Evolutionary conservation across 2,797 vertebrate species (phyloP).

Genomic region (Leptoclinus maculatus): DNA sequence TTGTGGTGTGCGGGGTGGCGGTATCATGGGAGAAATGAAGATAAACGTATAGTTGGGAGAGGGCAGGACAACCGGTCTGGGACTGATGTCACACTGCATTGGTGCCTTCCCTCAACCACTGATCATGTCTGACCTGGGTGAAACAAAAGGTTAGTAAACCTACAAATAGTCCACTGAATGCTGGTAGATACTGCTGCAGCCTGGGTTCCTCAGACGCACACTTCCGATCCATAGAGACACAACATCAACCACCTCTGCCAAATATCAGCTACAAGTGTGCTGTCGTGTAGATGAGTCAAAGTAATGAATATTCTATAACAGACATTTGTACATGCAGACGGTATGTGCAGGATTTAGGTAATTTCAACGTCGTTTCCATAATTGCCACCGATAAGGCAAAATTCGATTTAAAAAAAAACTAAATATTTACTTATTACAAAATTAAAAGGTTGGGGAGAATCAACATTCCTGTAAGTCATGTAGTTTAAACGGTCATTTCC

Average conservation of each 20-base stretch:
- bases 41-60: slow-evolving; percentile 21
- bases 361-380: slow-evolving; percentile 1
- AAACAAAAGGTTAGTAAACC: not conserved
- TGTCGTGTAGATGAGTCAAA: slow-evolving; percentile 1
- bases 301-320: slow-evolving; percentile 4
- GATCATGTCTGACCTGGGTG: slow-evolving; percentile 1
- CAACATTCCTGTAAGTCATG: slow-evolving; percentile 19
- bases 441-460: not conserved
- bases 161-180: not conserved
- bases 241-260: slow-evolving; percentile 20
- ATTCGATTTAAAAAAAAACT: not conserved
- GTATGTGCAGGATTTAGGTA: not conserved
- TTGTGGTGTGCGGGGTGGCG: slow-evolving; percentile 11
- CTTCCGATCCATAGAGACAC: not conserved
- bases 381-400: not conserved
- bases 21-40: slow-evolving; percentile 16
- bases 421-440: not conserved
- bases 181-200: slow-evolving; percentile 8
- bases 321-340: slow-evolving; percentile 9
- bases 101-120: not conserved
- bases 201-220: slow-evolving; percentile 42
- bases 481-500: not conserved
- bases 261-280: slow-evolving; percentile 37
- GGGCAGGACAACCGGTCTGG: not conserved
- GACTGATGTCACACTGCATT: slow-evolving; percentile 40